Evolutionary conservation across 1,140 invertebrate genomes (phyloP).

Genomic region (Drosophila arizonae): DNA sequence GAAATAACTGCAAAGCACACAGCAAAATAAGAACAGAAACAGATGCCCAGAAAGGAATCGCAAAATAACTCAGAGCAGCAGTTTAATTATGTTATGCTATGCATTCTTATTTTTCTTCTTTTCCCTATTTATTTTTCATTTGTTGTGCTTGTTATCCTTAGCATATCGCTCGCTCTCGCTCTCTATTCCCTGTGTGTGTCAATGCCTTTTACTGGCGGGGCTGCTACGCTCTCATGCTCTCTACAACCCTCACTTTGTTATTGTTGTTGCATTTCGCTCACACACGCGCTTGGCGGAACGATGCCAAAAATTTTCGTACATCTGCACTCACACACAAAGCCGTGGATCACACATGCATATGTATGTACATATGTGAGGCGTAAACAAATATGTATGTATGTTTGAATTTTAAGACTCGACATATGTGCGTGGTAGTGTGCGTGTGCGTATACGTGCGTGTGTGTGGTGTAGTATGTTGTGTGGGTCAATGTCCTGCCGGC

Average conservation of each 20-base stretch:
- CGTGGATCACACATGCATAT: background rate
- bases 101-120: background rate
- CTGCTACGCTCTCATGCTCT: slow-evolving; percentile 5
- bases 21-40: background rate
- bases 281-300: background rate
- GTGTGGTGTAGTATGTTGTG: background rate
- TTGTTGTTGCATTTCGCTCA: slow-evolving; percentile 15
- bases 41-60: background rate
- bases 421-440: background rate
- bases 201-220: background rate
- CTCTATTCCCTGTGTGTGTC: slow-evolving; percentile 12
- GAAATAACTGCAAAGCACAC: slow-evolving; percentile 12
- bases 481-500: background rate
- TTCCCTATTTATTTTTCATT: slow-evolving; percentile 10
- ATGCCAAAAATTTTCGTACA: slow-evolving; percentile 24
- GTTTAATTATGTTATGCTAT: slow-evolving; percentile 5
- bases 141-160: slow-evolving; percentile 42
- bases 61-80: background rate
- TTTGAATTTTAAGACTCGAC: slow-evolving; percentile 6
- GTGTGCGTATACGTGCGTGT: background rate
- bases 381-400: slow-evolving; percentile 15
- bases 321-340: slow-evolving; percentile 22
- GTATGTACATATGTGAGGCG: background rate
- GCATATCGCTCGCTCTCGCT: background rate
- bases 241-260: slow-evolving; percentile 34